Evolutionary conservation across 2,797 vertebrate species (phyloP).

Genomic region (Catostomus latipinnis): DNA sequence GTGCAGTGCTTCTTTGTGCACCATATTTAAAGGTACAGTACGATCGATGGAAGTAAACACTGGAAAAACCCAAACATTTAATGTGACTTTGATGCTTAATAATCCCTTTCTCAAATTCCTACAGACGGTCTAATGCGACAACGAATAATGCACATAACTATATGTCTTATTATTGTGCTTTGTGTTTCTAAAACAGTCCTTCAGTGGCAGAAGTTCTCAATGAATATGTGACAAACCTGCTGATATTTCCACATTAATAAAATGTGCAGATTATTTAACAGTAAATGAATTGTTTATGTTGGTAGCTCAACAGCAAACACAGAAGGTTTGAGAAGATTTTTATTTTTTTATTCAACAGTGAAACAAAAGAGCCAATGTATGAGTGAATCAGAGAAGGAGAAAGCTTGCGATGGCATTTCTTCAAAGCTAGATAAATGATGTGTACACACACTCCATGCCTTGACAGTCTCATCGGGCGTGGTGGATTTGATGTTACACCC

Average conservation of each 20-base stretch:
- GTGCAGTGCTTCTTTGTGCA: no score
- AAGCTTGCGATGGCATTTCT: conserved; percentile 56
- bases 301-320: background rate
- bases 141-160: no score
- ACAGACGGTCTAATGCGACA: no score
- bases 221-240: background rate
- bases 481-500: conserved; percentile 65
- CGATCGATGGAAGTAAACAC: background rate
- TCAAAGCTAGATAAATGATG: conserved; percentile 66
- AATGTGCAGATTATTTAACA: conserved; percentile 29
- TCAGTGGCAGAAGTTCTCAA: background rate
- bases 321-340: conserved; percentile 27
- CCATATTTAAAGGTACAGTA: background rate
- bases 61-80: background rate
- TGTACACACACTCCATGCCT: conserved; percentile 67
- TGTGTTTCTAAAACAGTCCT: background rate
- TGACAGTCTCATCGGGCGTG: conserved; percentile 62
- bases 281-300: conserved; percentile 46
- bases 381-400: conserved; percentile 53
- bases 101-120: no score
- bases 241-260: conserved; percentile 9
- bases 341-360: conserved; percentile 36
- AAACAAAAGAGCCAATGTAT: conserved; percentile 57
- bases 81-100: no score
- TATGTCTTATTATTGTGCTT: background rate